A percentile compares a stretch with the other conserved stretches of the same genome.
These are phyloP conservation scores for Pangasianodon gigas DNA, from an alignment of 2,113 vertebrate genomes.

Conservation along the genomic window DNA sequence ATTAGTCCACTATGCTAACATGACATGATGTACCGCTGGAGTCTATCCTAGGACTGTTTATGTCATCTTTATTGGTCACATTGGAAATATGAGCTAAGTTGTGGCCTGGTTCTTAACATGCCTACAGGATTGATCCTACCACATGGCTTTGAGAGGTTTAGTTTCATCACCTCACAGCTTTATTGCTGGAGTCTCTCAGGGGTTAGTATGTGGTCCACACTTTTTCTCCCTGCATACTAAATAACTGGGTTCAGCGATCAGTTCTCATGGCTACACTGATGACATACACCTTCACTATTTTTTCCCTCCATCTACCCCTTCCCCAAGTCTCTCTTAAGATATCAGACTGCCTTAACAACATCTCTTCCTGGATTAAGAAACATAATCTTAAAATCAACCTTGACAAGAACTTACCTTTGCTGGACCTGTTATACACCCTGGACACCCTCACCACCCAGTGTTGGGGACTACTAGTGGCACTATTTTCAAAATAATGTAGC, in stretches of 20 bases:
- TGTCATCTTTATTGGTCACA: conserved; percentile 17
- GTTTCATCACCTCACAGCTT: conserved; percentile 10
- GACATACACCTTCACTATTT: not conserved
- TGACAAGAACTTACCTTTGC: not conserved
- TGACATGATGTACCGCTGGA: not conserved
- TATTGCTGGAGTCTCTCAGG: not conserved
- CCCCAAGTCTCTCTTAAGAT: not conserved
- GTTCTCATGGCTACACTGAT: not conserved
- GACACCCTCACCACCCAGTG: not conserved
- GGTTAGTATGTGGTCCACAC: not conserved
- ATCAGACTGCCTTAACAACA: not conserved
- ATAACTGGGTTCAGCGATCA: not conserved
- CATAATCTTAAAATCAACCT: not conserved
- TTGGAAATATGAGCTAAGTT: not conserved
- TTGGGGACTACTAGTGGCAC: not conserved
- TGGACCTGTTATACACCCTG: not conserved
- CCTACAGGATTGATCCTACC: not conserved
- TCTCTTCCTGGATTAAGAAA: not conserved
- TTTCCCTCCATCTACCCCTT: not conserved
- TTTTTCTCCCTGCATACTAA: not conserved
- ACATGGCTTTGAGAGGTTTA: conserved; percentile 1
- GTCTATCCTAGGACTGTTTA: not conserved
- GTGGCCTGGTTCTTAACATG: conserved; percentile 4
- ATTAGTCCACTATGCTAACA: not conserved
- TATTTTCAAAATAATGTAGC: not conserved